Conservation (phyloP, 2,888 invertebrate genomes). For the Melieria crassipennis region DNA sequence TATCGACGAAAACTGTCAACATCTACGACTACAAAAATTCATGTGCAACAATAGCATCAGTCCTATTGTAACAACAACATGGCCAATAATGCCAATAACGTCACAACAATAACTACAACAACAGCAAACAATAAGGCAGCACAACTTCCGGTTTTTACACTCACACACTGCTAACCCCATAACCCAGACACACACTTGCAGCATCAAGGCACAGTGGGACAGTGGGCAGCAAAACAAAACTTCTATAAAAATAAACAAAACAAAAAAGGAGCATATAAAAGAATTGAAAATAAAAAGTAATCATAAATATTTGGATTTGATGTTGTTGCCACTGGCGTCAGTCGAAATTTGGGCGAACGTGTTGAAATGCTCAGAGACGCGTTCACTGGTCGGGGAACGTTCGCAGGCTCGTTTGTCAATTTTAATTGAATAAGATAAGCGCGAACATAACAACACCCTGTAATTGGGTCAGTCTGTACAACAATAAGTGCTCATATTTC, state of each 20-base stretch:
- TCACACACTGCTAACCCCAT: too few species aligned
- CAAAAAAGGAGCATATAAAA: not conserved
- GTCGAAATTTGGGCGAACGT: slow-evolving; percentile 7
- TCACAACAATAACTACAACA: not conserved
- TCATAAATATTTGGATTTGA: not conserved
- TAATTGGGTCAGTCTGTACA: too few species aligned
- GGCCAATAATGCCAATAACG: not conserved
- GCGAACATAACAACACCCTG: not conserved
- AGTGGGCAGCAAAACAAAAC: too few species aligned
- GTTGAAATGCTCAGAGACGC: slow-evolving; percentile 11
- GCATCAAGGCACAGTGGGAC: too few species aligned
- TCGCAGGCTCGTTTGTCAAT: slow-evolving; percentile 10
- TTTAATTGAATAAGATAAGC: slow-evolving; percentile 29
- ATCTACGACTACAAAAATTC: not conserved
- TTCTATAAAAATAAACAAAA: not conserved
- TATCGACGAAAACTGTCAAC: too few species aligned
- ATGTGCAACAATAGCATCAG: not conserved
- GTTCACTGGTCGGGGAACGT: too few species aligned
- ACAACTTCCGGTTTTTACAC: not conserved
- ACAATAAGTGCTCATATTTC: too few species aligned
- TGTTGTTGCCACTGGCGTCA: slow-evolving; percentile 6
- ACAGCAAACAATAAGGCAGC: not conserved
- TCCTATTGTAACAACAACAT: not conserved
- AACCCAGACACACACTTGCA: too few species aligned
- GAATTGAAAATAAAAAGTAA: not conserved